Evolutionary conservation across 2,888 invertebrate species (phyloP), one percentile per base, ranked within the genome.

Genomic region (Mesochorus sp.): DNA sequence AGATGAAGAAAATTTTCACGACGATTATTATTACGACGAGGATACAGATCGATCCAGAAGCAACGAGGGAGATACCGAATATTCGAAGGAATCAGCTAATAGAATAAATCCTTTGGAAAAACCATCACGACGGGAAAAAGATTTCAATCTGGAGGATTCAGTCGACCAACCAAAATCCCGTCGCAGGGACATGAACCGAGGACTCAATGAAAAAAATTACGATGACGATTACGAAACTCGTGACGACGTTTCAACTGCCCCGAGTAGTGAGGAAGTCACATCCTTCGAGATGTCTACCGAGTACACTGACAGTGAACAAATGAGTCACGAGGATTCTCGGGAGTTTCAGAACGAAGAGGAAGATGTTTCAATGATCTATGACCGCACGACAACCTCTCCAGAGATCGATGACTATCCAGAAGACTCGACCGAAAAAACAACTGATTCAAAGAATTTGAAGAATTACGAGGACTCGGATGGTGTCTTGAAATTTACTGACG

Each of bases 401-500:
- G 51, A 70, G 14, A 14, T 14, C 6, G 31, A 53, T 1, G n/a
- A 26, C n/a, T 47, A 17, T 10, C 3, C 21, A 4, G 67, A 76
- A 44, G 26, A 19, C 6, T 31, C 79, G 0, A 67, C 61, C 6
- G 76, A 72, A 26, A 62, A 55, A 51, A 47, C 19, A 0, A 2
- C 3, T n/a, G 34, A 61, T 0, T 10, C 8, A 47, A 61, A 57
- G 34, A 59, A 71, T 17, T 17, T 24, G 26, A 42, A 70, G 37
- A 70, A 12, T 26, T 31, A 66, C 39, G 26, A 44, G 5, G 37
- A 70, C 31, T 85, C 86, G 0, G 84, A 84, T 12, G 88, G 89
- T n/a, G 81, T 90, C 28, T 73, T 88, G 3, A 89, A 87, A 80
- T 89, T 87, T 51, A 89, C 87, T 0, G 88, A 89, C 21, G 89